These are phyloP conservation scores for Trissolcus japonicus DNA, from an alignment of 2,888 invertebrate genomes.

Conservation along the genomic window DNA sequence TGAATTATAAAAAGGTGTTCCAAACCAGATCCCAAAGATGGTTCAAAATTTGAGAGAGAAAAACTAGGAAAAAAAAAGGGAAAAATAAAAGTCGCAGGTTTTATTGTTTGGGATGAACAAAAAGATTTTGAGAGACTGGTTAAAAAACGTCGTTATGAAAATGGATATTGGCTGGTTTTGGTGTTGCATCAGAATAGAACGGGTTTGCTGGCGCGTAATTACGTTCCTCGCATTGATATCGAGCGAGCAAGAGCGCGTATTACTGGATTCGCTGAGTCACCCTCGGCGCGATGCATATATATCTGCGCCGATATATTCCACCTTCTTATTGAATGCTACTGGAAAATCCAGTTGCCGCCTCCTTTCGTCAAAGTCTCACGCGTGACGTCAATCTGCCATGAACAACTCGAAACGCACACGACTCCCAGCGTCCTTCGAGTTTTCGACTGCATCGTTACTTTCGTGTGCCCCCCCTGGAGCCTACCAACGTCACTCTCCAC, in stretches of 20 bases:
- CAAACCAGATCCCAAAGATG: too few species aligned
- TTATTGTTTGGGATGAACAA: constrained; percentile 8
- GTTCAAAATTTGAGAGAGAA: too few species aligned
- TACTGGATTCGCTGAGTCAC: constrained; percentile 62
- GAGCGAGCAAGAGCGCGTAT: constrained; percentile 57
- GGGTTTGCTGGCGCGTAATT: constrained; percentile 48
- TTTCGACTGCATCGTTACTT: constrained; percentile 23
- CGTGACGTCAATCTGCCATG: constrained; percentile 36
- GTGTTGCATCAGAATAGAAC: constrained; percentile 37
- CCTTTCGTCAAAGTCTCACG: constrained; percentile 35
- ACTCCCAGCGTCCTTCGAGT: constrained; percentile 39
- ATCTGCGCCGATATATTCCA: constrained; percentile 19
- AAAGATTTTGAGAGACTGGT: background rate
- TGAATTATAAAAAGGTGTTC: too few species aligned
- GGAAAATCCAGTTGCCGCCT: constrained; percentile 40
- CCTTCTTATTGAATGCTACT: constrained; percentile 46
- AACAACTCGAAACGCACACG: constrained; percentile 18
- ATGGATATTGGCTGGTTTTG: constrained; percentile 25
- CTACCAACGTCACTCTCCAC: background rate
- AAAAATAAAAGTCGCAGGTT: background rate
- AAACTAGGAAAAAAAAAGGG: too few species aligned
- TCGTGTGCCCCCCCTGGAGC: constrained; percentile 11
- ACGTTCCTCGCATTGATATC: constrained; percentile 48
- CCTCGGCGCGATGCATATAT: constrained; percentile 29
- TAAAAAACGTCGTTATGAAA: constrained; percentile 31